These are phyloP conservation scores for Pangasius krempfi DNA, from an alignment of 2,797 vertebrate genomes.

Conservation along the genomic window DNA sequence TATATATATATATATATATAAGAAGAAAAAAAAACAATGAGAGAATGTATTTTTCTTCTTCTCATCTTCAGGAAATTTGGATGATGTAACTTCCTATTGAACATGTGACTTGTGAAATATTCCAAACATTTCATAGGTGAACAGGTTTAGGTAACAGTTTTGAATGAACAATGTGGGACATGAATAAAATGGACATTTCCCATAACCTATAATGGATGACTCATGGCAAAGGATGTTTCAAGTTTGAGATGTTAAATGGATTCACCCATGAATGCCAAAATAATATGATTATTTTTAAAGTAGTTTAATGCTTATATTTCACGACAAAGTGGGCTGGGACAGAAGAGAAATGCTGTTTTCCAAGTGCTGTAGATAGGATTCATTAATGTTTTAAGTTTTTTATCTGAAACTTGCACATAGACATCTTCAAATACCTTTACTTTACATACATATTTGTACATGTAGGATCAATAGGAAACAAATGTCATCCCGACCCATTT, in stretches of 20 bases:
- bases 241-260: neutral
- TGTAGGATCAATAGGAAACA: neutral
- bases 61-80: neutral
- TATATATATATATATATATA: neutral
- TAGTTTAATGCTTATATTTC: neutral
- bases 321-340: neutral
- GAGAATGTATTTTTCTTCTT: neutral
- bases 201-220: neutral
- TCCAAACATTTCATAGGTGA: neutral
- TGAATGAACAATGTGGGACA: neutral
- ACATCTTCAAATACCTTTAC: neutral
- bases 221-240: neutral
- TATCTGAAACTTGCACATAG: neutral
- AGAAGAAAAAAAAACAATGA: neutral
- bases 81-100: neutral
- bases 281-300: neutral
- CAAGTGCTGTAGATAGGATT: neutral
- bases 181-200: neutral
- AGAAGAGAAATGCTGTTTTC: neutral
- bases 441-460: neutral
- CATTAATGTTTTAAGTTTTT: neutral
- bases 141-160: neutral
- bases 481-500: neutral
- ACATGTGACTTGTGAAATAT: neutral
- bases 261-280: neutral